These are phyloP conservation scores for Protobothrops flavoviridis DNA, from an alignment of 2,113 vertebrate species.

Conservation along the genomic window DNA sequence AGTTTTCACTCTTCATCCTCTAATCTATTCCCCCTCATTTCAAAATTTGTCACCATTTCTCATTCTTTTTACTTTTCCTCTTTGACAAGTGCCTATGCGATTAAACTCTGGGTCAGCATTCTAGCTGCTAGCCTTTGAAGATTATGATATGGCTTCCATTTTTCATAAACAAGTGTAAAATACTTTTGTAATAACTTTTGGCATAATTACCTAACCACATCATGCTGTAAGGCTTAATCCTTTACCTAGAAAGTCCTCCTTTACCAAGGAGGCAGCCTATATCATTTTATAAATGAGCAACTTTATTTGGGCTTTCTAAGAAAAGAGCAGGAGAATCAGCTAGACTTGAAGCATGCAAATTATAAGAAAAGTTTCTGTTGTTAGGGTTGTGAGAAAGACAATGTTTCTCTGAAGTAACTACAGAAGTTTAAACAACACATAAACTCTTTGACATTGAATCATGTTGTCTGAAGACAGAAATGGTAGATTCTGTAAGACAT, in stretches of 20 bases:
- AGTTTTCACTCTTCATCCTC: neutral
- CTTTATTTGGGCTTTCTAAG: neutral
- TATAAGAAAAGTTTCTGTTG: neutral
- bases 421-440: conserved; percentile 42
- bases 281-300: neutral
- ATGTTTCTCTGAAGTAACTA: conserved; percentile 8
- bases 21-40: neutral
- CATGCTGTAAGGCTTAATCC: neutral
- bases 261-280: neutral
- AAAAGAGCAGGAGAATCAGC: conserved; percentile 42
- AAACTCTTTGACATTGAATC: conserved; percentile 43
- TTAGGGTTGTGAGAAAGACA: neutral
- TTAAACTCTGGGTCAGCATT: neutral
- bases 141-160: no score
- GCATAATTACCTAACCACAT: neutral
- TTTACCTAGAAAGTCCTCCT: neutral
- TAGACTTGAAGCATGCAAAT: conserved; percentile 24
- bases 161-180: neutral
- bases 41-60: neutral
- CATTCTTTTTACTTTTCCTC: neutral
- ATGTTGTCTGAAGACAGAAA: neutral
- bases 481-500: conserved; percentile 35
- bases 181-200: neutral
- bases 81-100: neutral
- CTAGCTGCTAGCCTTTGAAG: neutral